Base-by-base conservation (phyloP, 2,113 vertebrate species). In the Nesospiza acunhae region DNA sequence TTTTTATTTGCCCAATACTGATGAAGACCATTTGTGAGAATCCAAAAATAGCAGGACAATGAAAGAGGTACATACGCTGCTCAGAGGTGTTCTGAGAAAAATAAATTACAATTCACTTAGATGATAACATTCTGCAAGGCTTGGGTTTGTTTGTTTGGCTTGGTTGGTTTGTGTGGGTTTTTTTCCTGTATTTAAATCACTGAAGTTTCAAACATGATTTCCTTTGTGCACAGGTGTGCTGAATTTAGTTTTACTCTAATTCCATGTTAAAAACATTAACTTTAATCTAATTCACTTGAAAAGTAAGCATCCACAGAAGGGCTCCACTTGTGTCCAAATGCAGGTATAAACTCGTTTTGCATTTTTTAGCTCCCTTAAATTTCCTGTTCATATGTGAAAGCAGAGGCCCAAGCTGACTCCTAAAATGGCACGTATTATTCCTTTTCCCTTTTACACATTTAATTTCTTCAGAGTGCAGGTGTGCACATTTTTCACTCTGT, bases 401-500 rank as follows among this genome's bases (percentile, higher is more conserved):
- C 42, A 47, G 33, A 91, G 27, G 37, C 30, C 49, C 41, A 49
- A n/a, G 33, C 9, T 17, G 22, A 35, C 46, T 84, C 39, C 49
- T 52, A 49, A 68, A 92, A 37, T 10, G 3, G 42, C 39, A 14
- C 2, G 0, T 33, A 53, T 27, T 26, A 79, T 5, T 23, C 8
- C 24, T 59, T 70, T 86, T 35, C 27, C 12, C 12, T 50, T 84
- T 72, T 26, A 63, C 30, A 47, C 0, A 0, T 3, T 33, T 84
- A 15, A 23, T 33, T 62, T 55, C n/a, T 66, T 84, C 42, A 42
- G 22, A 52, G 33, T 5, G 14, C 77, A 84, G 14, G 5, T 62
- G 13, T 1, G 2, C 18, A 52, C 0, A 1, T 30, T 22, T 60
- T 47, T 79, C n/a, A 31, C 33, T 68, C 7, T 26, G 4, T 63